Percentiles rank a stretch among this genome's conserved stretches.
Conservation (phyloP, 2,113 vertebrate species). For the Ictalurus furcatus region DNA sequence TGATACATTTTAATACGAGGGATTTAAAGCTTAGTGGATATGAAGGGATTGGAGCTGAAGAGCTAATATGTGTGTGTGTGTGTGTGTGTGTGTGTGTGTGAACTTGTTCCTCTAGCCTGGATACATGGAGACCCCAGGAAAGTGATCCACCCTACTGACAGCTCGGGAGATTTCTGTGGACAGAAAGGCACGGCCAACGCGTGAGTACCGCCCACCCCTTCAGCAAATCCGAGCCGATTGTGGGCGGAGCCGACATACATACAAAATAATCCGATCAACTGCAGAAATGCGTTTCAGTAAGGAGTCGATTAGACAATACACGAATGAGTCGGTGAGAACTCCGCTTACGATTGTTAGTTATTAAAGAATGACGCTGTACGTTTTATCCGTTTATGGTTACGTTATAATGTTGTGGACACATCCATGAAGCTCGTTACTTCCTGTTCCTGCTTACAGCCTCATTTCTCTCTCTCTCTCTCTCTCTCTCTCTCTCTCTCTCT, state of each 20-base stretch:
- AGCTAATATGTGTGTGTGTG: background rate
- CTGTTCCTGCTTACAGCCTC: background rate
- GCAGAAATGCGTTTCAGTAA: background rate
- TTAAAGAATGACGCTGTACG: background rate
- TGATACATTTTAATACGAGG: background rate
- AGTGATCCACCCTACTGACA: conserved; percentile 88
- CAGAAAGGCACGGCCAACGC: conserved; percentile 82
- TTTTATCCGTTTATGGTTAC: background rate
- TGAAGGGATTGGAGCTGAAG: background rate
- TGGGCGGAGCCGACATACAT: background rate
- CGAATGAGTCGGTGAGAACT: background rate
- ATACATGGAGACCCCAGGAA: conserved; percentile 87
- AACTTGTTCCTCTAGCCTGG: conserved; percentile 76
- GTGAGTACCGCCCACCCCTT: conserved; percentile 72
- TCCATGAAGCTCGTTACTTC: background rate
- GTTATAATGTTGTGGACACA: background rate
- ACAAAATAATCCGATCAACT: background rate
- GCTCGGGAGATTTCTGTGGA: conserved; percentile 89
- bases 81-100: background rate
- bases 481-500: background rate
- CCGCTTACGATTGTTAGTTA: background rate
- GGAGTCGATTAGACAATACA: no score
- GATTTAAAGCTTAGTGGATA: background rate
- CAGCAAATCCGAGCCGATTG: background rate
- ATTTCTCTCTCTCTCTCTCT: no score